phyloP scores from a whole-genome alignment of 2,113 vertebrate species.

The Pionites leucogaster region DNA sequence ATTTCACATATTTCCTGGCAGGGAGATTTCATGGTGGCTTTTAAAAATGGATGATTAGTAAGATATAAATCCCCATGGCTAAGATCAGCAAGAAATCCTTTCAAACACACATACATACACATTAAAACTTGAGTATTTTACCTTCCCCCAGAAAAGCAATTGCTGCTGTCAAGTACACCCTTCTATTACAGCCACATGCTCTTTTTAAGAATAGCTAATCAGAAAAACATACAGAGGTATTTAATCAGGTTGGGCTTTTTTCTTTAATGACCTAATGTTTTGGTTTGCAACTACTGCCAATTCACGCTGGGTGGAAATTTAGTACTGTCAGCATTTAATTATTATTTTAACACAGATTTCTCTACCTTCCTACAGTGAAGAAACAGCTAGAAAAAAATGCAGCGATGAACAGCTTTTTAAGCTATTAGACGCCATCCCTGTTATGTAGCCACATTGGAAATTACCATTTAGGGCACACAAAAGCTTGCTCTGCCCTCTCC shows the following conservation, averaged over 20 bases:
- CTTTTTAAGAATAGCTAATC: slow-evolving; percentile 72
- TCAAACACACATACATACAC: not conserved
- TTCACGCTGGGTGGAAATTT: slow-evolving; percentile 75
- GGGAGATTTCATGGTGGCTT: not conserved
- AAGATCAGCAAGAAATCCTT: slow-evolving; percentile 62
- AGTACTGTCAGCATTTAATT: slow-evolving; percentile 82
- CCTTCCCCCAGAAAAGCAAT: slow-evolving; percentile 61
- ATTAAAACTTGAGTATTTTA: slow-evolving; percentile 40
- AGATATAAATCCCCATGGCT: slow-evolving; percentile 25
- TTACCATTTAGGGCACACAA: not conserved
- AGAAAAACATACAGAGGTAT: slow-evolving; percentile 71
- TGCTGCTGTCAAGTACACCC: slow-evolving; percentile 70
- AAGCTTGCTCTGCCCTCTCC: not conserved
- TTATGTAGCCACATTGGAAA: slow-evolving; percentile 37
- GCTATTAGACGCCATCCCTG: not conserved
- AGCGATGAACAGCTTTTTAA: slow-evolving; percentile 56
- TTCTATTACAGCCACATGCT: slow-evolving; percentile 69
- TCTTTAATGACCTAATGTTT: slow-evolving; percentile 77
- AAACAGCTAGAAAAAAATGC: slow-evolving; percentile 60
- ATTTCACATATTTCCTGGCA: slow-evolving; percentile 15
- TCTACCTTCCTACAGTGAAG: slow-evolving; percentile 77
- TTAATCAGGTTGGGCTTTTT: slow-evolving; percentile 67
- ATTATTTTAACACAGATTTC: slow-evolving; percentile 79
- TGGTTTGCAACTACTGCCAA: slow-evolving; percentile 72
- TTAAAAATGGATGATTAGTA: slow-evolving; percentile 2